These are phyloP conservation scores for Matsumyia berberina DNA, from an alignment of 2,888 invertebrate genomes.

Conservation along the genomic window DNA sequence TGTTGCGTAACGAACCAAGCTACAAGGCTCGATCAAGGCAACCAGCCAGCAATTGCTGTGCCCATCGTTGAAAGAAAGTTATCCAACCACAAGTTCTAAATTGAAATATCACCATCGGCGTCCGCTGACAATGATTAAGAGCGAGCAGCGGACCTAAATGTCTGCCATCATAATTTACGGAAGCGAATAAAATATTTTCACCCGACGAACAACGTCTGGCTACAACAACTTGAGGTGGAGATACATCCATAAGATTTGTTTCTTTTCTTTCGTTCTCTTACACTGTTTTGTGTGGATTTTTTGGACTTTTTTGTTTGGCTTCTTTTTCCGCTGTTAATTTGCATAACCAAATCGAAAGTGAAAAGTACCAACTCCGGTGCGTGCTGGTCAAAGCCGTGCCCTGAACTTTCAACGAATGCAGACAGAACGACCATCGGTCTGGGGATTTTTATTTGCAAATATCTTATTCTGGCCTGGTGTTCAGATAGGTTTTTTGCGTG, in stretches of 20 bases:
- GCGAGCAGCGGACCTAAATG: slow-evolving; percentile 27
- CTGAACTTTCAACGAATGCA: slow-evolving; percentile 60
- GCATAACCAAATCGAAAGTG: slow-evolving; percentile 76
- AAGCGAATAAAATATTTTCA: slow-evolving; percentile 48
- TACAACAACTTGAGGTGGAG: slow-evolving; percentile 6
- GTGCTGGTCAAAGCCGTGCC: slow-evolving; percentile 42
- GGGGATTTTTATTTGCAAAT: slow-evolving; percentile 46
- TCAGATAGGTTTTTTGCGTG: slow-evolving; percentile 13
- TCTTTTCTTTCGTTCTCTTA: slow-evolving; percentile 24
- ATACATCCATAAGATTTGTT: slow-evolving; percentile 18
- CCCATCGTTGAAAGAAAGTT: slow-evolving; percentile 60
- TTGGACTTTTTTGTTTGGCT: slow-evolving; percentile 16
- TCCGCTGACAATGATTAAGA: slow-evolving; percentile 30
- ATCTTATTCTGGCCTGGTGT: slow-evolving; percentile 48
- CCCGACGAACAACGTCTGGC: slow-evolving; percentile 34
- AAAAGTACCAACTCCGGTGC: slow-evolving; percentile 54
- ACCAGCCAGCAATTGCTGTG: slow-evolving; percentile 22
- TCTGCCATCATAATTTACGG: slow-evolving; percentile 55
- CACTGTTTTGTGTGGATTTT: slow-evolving; percentile 4
- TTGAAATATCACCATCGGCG: slow-evolving; percentile 39
- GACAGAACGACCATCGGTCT: slow-evolving; percentile 1
- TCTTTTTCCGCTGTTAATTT: slow-evolving; percentile 54
- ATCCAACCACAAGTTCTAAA: slow-evolving; percentile 55
- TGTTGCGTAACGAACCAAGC: slow-evolving; percentile 45
- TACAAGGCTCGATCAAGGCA: slow-evolving; percentile 1